These are phyloP conservation scores for Sebastes iracundus DNA, from an alignment of 2,797 vertebrate genomes.

Conservation along the genomic window DNA sequence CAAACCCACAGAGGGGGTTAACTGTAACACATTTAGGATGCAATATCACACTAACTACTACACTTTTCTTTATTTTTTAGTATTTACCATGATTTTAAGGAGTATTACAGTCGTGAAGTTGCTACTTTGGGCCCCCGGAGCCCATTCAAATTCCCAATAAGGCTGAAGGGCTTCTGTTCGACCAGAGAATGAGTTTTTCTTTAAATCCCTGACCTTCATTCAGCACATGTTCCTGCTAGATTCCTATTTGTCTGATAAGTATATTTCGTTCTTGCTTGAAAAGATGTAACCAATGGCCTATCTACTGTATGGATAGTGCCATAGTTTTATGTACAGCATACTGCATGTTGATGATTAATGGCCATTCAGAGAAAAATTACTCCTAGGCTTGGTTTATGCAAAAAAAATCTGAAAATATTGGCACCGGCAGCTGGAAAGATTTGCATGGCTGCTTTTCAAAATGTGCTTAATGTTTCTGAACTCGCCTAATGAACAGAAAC, in stretches of 20 bases:
- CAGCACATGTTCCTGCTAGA: background rate
- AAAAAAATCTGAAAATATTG: background rate
- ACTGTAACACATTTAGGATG: background rate
- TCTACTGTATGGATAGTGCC: background rate
- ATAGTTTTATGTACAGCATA: background rate
- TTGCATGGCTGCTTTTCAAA: background rate
- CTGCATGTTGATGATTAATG: background rate
- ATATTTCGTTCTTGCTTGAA: background rate
- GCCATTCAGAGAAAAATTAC: background rate
- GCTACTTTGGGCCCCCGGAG: background rate
- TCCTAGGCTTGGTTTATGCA: background rate
- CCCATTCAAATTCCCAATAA: background rate
- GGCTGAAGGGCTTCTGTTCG: background rate
- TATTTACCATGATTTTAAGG: background rate
- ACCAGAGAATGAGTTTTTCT: background rate
- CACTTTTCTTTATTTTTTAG: background rate
- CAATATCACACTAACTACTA: background rate
- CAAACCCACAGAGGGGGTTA: background rate
- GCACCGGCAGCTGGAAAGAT: background rate
- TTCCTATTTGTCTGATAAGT: background rate
- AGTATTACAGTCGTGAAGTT: background rate
- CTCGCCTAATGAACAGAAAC: background rate
- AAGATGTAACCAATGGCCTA: background rate
- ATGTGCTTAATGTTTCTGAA: conserved; percentile 1
- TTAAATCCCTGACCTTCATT: background rate